Base-by-base conservation (phyloP, 2,888 invertebrate species). In the Eledona agricola region DNA sequence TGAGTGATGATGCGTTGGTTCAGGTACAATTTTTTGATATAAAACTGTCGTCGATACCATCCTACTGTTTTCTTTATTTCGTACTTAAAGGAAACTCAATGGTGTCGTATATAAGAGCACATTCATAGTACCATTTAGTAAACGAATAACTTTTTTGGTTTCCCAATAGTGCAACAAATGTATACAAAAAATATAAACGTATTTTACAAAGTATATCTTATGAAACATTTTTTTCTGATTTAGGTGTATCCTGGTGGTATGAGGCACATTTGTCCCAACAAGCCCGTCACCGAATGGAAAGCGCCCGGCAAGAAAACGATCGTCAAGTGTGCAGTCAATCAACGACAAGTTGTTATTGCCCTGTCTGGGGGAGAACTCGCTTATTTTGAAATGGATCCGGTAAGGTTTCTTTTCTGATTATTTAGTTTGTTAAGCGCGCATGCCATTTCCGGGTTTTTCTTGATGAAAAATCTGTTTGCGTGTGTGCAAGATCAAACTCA, bases 311-410 rank as follows among this genome's bases (percentile, higher is more conserved):
- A 97, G 76, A 95, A 96, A 68, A 91, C 90, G 0, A 99, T 99
- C 51, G 91, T 95, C 0, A 94, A 94, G 75, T 99, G 98, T 77
- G 98, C 99, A 0, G 95, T 99, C 9, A 99, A 99, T 79, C 94
- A 96, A 74, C 83, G 97, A 55, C 99, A 99, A 80, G 97, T 99
- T 16, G 97, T 98, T 0, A 98, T 99, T 59, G 97, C 99, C 1
- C 79, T 99, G 29, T 93, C 95, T 20, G 98, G 97, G 1, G 95
- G 97, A 22, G 99, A 99, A 80, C 81, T 99, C 53, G 96, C 99
- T 26, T 99, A 98, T 79, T 99, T 99, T 75, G 98, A 99, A 82
- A 95, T 99, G 96, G 98, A 99, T 77, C 90, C 95, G 63, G 96
- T 96, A 84, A 87, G 90, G 81, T 13, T 37, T 52, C 13, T 50